Conservation (phyloP, 2,797 vertebrate species). For the Setipinna tenuifilis region DNA sequence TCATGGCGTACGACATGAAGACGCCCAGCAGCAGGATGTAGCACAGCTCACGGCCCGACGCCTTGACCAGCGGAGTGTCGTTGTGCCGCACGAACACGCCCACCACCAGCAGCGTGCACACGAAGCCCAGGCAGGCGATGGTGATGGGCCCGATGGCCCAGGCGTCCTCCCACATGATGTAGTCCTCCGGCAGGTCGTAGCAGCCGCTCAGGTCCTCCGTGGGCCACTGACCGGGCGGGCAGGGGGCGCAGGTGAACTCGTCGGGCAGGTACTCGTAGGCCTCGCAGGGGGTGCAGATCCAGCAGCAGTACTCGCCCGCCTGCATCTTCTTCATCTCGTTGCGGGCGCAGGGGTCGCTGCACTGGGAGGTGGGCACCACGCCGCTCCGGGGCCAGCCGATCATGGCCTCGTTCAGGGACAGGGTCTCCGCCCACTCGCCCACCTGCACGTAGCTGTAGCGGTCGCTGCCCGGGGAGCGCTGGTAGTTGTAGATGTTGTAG, state of each 20-base stretch:
- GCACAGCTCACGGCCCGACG: conserved; percentile 94
- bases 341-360: conserved; percentile 94
- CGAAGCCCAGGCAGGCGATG: conserved; percentile 93
- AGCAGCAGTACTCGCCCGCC: conserved; percentile 97
- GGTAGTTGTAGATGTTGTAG: conserved; percentile 99
- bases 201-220: conserved; percentile 87
- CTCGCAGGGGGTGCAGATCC: conserved; percentile 99
- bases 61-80: conserved; percentile 94
- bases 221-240: conserved; percentile 93
- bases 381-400: conserved; percentile 90
- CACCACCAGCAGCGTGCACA: conserved; percentile 89
- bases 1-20: conserved; percentile 95
- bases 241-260: conserved; percentile 94
- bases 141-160: conserved; percentile 97
- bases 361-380: conserved; percentile 87
- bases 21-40: conserved; percentile 95
- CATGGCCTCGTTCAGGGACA: conserved; percentile 84
- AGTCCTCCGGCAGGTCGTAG: conserved; percentile 95
- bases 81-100: conserved; percentile 94
- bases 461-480: conserved; percentile 68
- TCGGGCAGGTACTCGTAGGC: conserved; percentile 90
- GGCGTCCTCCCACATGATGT: conserved; percentile 97
- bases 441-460: conserved; percentile 90
- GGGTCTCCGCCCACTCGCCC: conserved; percentile 93
- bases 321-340: conserved; percentile 99